Percentiles rank a stretch among this genome's conserved stretches.
phyloP scores from a whole-genome alignment of 1,140 invertebrate genomes.

The Diorhabda carinulata region DNA sequence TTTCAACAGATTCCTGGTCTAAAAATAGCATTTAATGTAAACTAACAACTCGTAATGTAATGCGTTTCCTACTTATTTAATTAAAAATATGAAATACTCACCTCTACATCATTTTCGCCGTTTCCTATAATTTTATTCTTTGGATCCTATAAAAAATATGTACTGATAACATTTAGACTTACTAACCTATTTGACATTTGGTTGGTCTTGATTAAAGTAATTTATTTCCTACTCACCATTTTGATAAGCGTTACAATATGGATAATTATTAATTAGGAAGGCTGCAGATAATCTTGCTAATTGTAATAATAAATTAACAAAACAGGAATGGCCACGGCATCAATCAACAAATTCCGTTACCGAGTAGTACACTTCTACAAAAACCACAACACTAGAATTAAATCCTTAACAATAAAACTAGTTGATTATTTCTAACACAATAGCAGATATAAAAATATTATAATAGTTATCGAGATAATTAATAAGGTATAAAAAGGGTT shows the following conservation, averaged over 20 bases:
- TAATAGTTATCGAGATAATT: not conserved
- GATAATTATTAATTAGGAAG: not conserved
- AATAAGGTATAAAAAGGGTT: constrained; percentile 9
- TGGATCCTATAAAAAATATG: constrained; percentile 38
- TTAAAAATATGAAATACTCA: constrained; percentile 26
- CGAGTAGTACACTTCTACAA: not conserved
- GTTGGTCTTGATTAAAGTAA: not conserved
- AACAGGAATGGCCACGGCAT: constrained; percentile 45
- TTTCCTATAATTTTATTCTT: constrained; percentile 39
- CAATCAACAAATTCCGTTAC: constrained; percentile 25
- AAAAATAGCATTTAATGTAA: constrained; percentile 27
- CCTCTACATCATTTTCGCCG: constrained; percentile 41
- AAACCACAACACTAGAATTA: constrained; percentile 4
- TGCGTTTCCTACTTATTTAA: not conserved
- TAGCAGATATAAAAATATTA: not conserved
- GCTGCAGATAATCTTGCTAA: constrained; percentile 7
- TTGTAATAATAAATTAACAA: constrained; percentile 37
- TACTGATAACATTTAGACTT: constrained; percentile 24
- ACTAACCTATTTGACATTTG: constrained; percentile 35
- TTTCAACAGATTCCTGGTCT: constrained; percentile 25
- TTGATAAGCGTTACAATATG: not conserved
- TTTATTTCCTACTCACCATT: constrained; percentile 17
- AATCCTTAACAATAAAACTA: not conserved
- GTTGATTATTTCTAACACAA: not conserved
- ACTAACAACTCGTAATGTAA: constrained; percentile 15